phyloP scores from a whole-genome alignment of 1,140 invertebrate species.

The Penaeus indicus region DNA sequence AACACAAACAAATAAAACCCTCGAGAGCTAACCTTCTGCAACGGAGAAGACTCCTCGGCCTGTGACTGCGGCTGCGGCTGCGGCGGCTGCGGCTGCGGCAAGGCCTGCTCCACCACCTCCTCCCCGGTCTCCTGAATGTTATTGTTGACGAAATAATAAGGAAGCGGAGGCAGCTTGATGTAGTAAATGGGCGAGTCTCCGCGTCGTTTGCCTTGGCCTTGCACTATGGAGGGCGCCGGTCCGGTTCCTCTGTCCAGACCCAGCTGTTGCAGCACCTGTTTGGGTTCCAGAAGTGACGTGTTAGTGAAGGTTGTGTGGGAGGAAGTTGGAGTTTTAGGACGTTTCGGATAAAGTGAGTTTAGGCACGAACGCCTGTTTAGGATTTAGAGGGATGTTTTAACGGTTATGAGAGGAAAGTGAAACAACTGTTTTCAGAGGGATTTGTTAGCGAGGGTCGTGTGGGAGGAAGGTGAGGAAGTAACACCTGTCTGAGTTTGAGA shows the following conservation, averaged over 20 bases:
- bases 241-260: conserved; percentile 33
- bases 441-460: no score
- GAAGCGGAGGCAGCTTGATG: conserved; percentile 53
- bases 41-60: no score
- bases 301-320: neutral
- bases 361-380: no score
- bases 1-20: no score
- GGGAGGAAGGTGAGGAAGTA: no score
- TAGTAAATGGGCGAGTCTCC: conserved; percentile 57
- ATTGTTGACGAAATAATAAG: conserved; percentile 53
- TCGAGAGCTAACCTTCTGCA: no score
- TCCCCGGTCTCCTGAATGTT: conserved; percentile 6
- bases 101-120: neutral
- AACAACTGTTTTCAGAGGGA: no score
- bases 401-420: no score
- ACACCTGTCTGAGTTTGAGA: no score
- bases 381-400: no score
- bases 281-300: neutral
- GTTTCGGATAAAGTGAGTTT: no score
- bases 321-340: no score
- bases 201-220: conserved; percentile 19
- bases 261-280: conserved; percentile 37
- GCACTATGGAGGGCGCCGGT: neutral
- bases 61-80: neutral
- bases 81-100: neutral